These are phyloP conservation scores for Eilema depressum DNA, from an alignment of 2,888 invertebrate species.

Conservation along the genomic window DNA sequence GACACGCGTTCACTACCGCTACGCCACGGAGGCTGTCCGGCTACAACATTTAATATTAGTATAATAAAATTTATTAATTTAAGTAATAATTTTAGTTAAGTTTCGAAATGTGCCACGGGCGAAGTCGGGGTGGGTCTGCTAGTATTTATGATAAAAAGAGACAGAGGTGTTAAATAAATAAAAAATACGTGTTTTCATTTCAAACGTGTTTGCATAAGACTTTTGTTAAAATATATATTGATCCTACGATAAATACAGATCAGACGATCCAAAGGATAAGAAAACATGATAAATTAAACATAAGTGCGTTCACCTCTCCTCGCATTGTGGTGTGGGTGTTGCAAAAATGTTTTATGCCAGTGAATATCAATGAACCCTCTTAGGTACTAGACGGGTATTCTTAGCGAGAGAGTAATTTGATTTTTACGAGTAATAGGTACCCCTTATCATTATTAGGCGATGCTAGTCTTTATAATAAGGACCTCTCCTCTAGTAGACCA, in stretches of 20 bases:
- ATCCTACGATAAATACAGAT: background rate
- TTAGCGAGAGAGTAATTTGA: background rate
- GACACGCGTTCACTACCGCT: too few relatives aligned
- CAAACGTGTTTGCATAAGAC: background rate
- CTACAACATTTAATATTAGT: too few relatives aligned
- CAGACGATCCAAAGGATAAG: conserved; percentile 32
- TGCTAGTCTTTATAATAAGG: too few relatives aligned
- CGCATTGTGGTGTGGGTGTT: background rate
- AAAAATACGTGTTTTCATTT: background rate
- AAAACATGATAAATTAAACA: conserved; percentile 25
- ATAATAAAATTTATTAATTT: too few relatives aligned
- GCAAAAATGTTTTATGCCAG: background rate
- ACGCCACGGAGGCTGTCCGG: too few relatives aligned
- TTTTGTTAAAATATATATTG: background rate
- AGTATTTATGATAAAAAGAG: too few relatives aligned
- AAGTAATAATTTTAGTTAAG: too few relatives aligned
- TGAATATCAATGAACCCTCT: background rate
- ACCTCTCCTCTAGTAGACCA: too few relatives aligned
- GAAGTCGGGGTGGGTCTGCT: too few relatives aligned
- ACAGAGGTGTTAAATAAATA: background rate
- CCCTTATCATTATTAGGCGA: too few relatives aligned
- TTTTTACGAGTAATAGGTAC: background rate
- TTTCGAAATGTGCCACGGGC: too few relatives aligned
- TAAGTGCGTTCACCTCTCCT: background rate
- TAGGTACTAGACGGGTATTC: background rate